Conservation (phyloP, 1,140 invertebrate genomes). For the Trinorchestia longiramus region DNA sequence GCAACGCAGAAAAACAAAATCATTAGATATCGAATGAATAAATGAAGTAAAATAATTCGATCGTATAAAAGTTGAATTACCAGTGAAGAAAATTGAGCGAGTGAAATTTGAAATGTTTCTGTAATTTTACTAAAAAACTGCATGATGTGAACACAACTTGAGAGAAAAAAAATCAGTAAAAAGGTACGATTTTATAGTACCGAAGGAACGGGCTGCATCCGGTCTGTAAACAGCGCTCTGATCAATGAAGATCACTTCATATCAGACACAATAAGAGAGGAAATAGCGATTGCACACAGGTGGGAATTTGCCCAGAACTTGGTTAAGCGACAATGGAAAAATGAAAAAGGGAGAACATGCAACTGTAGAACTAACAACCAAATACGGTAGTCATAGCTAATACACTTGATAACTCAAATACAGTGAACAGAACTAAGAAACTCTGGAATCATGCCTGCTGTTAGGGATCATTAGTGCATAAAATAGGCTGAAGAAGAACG, state of each 20-base stretch:
- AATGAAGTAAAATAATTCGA: background rate
- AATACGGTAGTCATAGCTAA: too few species aligned
- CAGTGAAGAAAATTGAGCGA: background rate
- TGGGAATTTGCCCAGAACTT: background rate
- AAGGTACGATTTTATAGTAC: background rate
- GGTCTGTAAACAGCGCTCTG: background rate
- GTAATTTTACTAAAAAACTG: background rate
- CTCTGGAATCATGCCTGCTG: background rate
- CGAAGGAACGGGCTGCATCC: background rate
- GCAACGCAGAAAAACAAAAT: too few species aligned
- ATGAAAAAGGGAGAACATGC: background rate
- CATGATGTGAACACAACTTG: background rate
- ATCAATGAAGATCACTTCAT: background rate
- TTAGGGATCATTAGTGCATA: background rate
- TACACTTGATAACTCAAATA: background rate
- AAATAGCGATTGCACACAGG: background rate
- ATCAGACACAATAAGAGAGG: background rate
- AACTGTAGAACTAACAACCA: background rate
- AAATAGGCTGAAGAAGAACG: background rate
- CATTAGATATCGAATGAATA: background rate
- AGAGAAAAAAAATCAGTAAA: background rate
- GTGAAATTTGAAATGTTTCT: background rate
- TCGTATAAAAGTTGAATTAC: background rate
- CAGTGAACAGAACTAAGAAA: background rate
- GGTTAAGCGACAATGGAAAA: background rate